Conservation (phyloP, 2,797 vertebrate genomes). For the Phalanger gymnotis region DNA sequence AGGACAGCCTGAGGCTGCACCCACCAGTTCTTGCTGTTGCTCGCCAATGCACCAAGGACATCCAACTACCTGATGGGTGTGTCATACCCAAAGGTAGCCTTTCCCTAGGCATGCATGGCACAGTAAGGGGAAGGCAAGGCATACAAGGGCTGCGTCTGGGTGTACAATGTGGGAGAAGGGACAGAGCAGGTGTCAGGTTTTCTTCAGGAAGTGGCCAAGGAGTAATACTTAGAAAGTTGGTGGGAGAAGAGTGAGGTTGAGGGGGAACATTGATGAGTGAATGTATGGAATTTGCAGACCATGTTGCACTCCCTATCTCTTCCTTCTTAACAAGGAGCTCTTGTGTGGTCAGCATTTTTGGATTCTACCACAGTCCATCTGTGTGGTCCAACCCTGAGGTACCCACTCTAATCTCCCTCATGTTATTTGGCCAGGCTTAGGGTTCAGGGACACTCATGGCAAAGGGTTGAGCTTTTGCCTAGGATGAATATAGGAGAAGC, state of each 20-base stretch:
- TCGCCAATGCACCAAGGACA: slow-evolving; percentile 87
- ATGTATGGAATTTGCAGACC: background rate
- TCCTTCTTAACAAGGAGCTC: slow-evolving; percentile 81
- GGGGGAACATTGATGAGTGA: background rate
- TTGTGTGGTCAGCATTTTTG: slow-evolving; percentile 90
- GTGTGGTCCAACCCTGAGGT: slow-evolving; percentile 90
- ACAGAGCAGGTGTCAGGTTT: background rate
- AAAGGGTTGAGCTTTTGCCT: accelerated
- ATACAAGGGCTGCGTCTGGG: background rate
- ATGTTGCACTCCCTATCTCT: background rate
- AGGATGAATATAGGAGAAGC: background rate
- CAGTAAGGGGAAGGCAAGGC: background rate
- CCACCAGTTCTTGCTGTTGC: slow-evolving; percentile 88
- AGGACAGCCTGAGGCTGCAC: slow-evolving; percentile 77
- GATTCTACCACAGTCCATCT: slow-evolving; percentile 88
- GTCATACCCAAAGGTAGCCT: slow-evolving; percentile 87
- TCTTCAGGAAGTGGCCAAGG: background rate
- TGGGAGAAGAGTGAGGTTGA: background rate
- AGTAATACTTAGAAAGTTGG: background rate
- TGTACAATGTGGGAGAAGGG: background rate
- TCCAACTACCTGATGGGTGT: slow-evolving; percentile 84
- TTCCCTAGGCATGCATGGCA: background rate
- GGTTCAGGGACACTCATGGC: background rate
- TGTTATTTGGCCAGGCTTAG: accelerated
- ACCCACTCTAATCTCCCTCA: background rate